A percentile compares a stretch with the other conserved stretches of the same genome.
phyloP scores from a whole-genome alignment of 92 coral and sea anemone species.

The Bergia sp. region DNA sequence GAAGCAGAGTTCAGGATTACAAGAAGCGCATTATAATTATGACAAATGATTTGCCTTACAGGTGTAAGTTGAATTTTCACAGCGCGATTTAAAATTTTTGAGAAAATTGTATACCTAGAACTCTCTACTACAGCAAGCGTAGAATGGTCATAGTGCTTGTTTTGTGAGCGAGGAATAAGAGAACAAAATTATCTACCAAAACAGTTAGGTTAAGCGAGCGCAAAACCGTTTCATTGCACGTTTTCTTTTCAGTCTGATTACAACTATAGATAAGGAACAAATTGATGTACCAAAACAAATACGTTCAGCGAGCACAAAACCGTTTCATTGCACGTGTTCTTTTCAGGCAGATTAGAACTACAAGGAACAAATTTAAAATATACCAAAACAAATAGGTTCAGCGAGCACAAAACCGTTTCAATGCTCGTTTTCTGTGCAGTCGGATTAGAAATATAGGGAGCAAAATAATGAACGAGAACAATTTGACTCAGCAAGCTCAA shows the following conservation, averaged over 20 bases:
- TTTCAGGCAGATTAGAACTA: conserved; percentile 75
- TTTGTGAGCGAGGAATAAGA: conserved; percentile 70
- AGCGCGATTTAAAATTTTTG: too few relatives aligned
- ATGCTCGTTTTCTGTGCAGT: conserved; percentile 38
- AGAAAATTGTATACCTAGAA: too few relatives aligned
- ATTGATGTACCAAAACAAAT: too few relatives aligned
- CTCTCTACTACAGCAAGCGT: too few relatives aligned
- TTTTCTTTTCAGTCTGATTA: conserved; percentile 62
- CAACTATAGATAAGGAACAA: conserved; percentile 61
- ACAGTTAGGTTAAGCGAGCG: not conserved
- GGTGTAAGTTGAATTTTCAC: too few relatives aligned
- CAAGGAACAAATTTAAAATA: conserved; percentile 39
- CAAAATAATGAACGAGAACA: not conserved
- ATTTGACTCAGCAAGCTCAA: not conserved
- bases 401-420: not conserved
- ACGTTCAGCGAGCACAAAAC: not conserved
- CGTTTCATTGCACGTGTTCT: not conserved
- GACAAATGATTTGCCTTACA: too few relatives aligned
- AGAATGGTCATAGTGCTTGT: not conserved
- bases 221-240: not conserved
- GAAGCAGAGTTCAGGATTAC: too few relatives aligned
- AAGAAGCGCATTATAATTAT: too few relatives aligned
- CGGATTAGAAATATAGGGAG: conserved; percentile 77
- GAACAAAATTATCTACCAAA: not conserved
- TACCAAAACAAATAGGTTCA: not conserved